Evolutionary conservation across 2,797 vertebrate genomes (phyloP).

Genomic region (Peromyscus eremicus): DNA sequence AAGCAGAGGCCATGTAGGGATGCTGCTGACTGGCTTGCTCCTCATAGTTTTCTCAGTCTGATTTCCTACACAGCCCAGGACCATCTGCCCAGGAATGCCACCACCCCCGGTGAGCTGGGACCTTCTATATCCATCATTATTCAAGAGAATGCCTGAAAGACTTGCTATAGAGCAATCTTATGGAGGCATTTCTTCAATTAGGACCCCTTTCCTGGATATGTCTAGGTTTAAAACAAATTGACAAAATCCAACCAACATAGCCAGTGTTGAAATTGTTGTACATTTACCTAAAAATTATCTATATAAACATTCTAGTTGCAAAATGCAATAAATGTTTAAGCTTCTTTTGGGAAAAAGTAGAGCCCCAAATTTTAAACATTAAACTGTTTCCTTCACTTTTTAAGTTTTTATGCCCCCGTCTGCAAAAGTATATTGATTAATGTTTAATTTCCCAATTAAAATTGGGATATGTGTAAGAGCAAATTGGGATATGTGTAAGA

Average conservation of each 20-base stretch:
- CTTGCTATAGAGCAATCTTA: neutral
- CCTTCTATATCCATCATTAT: neutral
- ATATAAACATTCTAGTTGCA: neutral
- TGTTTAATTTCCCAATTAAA: neutral
- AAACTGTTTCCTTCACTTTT: constrained; percentile 11
- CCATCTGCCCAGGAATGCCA: neutral
- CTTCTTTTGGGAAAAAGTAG: neutral
- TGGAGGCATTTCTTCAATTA: neutral
- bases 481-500: neutral
- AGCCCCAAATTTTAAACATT: neutral
- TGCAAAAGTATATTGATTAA: constrained; percentile 31
- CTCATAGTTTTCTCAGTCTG: neutral
- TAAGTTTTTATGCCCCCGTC: neutral
- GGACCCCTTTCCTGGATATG: neutral
- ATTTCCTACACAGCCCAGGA: neutral
- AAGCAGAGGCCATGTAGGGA: neutral
- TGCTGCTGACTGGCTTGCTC: neutral
- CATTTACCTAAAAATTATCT: constrained; percentile 34
- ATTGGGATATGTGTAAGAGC: neutral
- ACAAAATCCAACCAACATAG: neutral
- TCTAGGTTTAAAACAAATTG: neutral
- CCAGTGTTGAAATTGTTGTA: constrained; percentile 8
- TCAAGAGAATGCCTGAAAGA: neutral
- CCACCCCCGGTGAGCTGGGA: accelerated
- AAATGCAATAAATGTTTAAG: neutral